phyloP scores from a whole-genome alignment of 2,888 invertebrate species.

The Drosophila mayaguana region DNA sequence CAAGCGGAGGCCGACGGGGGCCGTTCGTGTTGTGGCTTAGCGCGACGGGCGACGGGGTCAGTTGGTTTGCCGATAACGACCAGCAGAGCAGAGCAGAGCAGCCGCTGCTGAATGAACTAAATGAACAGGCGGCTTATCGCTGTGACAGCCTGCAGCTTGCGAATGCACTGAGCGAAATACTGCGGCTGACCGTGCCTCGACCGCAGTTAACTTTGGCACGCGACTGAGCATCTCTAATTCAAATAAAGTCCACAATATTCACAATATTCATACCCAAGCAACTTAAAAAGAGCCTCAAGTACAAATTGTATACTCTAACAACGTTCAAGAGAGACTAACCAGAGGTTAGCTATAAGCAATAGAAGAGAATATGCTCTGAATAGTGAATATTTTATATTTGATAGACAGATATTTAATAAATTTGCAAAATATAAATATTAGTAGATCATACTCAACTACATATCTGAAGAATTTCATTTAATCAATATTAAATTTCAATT shows the following conservation, averaged over 20 bases:
- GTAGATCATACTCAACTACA: too few relatives aligned
- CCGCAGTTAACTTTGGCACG: conserved; percentile 32
- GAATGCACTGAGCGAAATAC: conserved; percentile 50
- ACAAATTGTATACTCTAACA: conserved; percentile 13
- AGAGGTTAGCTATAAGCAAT: not conserved
- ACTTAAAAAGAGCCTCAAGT: conserved; percentile 2
- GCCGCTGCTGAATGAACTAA: conserved; percentile 35
- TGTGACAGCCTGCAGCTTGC: conserved; percentile 12
- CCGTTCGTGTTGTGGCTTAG: too few relatives aligned
- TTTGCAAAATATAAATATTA: too few relatives aligned
- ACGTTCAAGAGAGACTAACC: too few relatives aligned
- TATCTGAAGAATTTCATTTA: not conserved
- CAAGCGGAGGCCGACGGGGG: not conserved
- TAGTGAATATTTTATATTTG: too few relatives aligned
- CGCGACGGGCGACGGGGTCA: conserved; percentile 43
- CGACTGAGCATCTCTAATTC: conserved; percentile 51
- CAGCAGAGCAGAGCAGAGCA: conserved; percentile 24
- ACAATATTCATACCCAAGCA: conserved; percentile 33
- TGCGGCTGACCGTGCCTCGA: conserved; percentile 18
- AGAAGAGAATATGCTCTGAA: too few relatives aligned
- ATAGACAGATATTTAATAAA: too few relatives aligned
- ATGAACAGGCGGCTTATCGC: conserved; percentile 42
- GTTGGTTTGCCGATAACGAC: conserved; percentile 47
- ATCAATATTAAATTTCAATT: not conserved
- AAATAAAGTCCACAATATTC: conserved; percentile 43